Base-by-base conservation (phyloP, 1,140 invertebrate genomes). In the Meteorus sp. region DNA sequence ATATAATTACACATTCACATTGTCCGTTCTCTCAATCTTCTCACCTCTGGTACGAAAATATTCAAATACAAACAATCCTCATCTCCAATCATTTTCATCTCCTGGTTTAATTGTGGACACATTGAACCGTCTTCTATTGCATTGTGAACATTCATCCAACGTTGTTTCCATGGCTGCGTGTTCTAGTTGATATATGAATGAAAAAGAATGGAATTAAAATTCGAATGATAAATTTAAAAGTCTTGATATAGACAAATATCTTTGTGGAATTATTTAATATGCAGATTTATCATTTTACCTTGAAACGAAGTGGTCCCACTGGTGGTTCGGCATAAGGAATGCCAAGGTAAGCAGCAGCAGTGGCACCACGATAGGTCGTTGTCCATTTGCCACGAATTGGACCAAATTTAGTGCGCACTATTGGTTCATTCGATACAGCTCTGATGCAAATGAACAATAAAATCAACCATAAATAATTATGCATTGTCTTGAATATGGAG, bases 41-140 rank as follows among this genome's bases (percentile, higher is more conserved):
- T 75, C 66, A 81, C 78, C 33, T 56, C 15, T 13, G 76, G 75
- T 7, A 74, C 65, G 51, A 70, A 79, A 62, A 81, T 52, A 52
- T 80, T 80, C 4, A 81, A 57, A 56, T 72, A 68, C 4, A 81
- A 65, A 53, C 79, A 81, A 37, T 80, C 72, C 25, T 81, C 79
- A 0, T 54, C 50, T n/a, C 78, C 78, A 6, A 63, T 0, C 3
- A 70, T 20, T 23, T 53, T 27, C 22, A 25, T 47, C 0, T 19
- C 3, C 0, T 6, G 0, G 27, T 59, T 4, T 1, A 57, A 13
- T 66, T 82, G 81, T 13, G 72, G 57, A 60, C 81, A 83, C 3
- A 56, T 44, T 22, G 71, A 27, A 0, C 70, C 73, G 59, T 82
- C 75, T 2, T 51, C 13, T 11, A 64, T 72, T 1, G 71, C 80